Conservation (phyloP, 1,140 invertebrate species). For the Eubasilissa regina region DNA sequence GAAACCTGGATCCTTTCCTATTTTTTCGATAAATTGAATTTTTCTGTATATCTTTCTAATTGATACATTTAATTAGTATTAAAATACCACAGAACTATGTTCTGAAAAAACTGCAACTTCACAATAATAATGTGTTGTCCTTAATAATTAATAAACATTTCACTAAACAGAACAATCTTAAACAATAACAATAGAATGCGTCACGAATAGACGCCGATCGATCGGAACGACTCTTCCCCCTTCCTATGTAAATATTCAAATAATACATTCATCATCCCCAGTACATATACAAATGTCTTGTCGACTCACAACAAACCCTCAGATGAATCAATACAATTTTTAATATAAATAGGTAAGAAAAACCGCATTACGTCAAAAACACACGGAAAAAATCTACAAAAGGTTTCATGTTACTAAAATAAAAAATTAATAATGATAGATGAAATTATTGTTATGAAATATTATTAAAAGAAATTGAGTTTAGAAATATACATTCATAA, state of each 20-base stretch:
- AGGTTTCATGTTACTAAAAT: background rate
- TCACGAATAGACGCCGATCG: slow-evolving; percentile 28
- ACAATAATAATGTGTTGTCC: too few relatives aligned
- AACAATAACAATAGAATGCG: background rate
- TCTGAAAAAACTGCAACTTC: too few relatives aligned
- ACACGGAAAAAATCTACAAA: background rate
- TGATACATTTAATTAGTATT: too few relatives aligned
- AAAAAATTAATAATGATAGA: background rate
- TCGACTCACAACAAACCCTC: background rate
- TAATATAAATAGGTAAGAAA: background rate
- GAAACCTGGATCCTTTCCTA: too few relatives aligned
- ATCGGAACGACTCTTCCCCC: background rate
- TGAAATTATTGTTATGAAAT: background rate
- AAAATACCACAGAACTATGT: too few relatives aligned
- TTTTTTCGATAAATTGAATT: too few relatives aligned
- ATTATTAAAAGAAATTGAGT: slow-evolving; percentile 27
- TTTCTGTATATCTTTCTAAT: too few relatives aligned
- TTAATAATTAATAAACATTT: too few relatives aligned
- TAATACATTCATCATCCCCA: slow-evolving; percentile 30
- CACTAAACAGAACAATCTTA: too few relatives aligned
- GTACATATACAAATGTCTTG: background rate
- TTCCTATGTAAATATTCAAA: slow-evolving; percentile 12
- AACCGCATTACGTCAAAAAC: background rate
- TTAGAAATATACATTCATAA: slow-evolving; percentile 15
- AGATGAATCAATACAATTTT: slow-evolving; percentile 26